These are phyloP conservation scores for Cettia cetti DNA, from an alignment of 2,113 vertebrate species.

Conservation along the genomic window DNA sequence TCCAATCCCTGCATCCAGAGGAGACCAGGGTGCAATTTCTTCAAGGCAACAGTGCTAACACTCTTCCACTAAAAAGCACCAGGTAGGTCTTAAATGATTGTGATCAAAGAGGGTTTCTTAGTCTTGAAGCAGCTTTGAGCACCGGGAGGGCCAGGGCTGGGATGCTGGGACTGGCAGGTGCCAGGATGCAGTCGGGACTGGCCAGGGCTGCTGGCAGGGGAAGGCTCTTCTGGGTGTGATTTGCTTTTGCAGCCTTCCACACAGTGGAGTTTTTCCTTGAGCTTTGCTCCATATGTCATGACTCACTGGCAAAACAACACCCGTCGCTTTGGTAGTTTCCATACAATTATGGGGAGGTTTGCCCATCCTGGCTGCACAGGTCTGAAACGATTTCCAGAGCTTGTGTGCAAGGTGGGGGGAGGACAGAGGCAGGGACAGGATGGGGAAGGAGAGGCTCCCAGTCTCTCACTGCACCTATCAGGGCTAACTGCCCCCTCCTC, in stretches of 20 bases:
- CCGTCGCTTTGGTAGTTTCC: conserved; percentile 32
- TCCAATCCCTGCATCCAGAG: rapidly evolving
- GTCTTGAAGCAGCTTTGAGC: rapidly evolving
- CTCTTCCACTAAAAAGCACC: background rate
- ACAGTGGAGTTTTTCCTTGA: conserved; percentile 26
- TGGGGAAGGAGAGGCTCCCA: background rate
- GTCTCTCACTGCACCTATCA: conserved; percentile 60
- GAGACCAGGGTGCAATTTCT: background rate
- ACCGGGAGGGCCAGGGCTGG: background rate
- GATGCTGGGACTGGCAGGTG: background rate
- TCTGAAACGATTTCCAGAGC: conserved; percentile 56
- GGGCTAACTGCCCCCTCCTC: conserved; percentile 61
- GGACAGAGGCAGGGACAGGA: conserved; percentile 7
- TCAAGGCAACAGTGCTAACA: background rate
- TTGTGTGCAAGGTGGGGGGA: conserved; percentile 5
- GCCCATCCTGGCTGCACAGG: background rate
- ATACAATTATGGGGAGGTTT: conserved; percentile 33
- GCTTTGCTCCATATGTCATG: conserved; percentile 40
- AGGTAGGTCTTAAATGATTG: background rate
- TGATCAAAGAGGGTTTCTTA: background rate
- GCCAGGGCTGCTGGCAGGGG: background rate
- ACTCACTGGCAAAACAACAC: conserved; percentile 56
- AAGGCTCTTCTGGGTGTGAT: background rate
- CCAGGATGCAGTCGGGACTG: background rate
- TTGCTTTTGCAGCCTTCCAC: conserved; percentile 24